phyloP scores from a whole-genome alignment of 2,113 vertebrate species.

The Perca schrenkii region DNA sequence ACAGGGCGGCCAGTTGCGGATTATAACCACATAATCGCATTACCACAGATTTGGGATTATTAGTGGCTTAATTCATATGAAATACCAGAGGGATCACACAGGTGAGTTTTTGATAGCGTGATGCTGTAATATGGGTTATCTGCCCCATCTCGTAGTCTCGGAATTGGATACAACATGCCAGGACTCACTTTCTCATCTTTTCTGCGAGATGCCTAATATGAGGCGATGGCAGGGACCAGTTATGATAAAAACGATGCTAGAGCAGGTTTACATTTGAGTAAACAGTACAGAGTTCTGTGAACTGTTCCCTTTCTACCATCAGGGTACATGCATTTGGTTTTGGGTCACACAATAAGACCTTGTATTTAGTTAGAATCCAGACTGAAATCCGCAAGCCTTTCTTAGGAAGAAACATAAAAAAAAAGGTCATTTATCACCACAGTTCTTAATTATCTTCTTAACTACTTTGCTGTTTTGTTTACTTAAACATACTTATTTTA shows the following conservation, averaged over 20 bases:
- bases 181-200: slow-evolving; percentile 20
- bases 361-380: background rate
- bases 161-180: slow-evolving; percentile 39
- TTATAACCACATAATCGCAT: slow-evolving; percentile 24
- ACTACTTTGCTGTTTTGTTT: background rate
- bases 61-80: slow-evolving; percentile 11
- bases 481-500: background rate
- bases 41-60: slow-evolving; percentile 13
- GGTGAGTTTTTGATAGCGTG: background rate
- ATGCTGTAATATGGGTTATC: background rate
- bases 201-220: background rate
- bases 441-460: background rate
- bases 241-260: background rate
- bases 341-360: background rate
- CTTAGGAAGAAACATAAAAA: too few species aligned
- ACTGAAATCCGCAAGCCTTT: background rate
- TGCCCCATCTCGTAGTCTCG: background rate
- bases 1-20: background rate
- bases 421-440: background rate
- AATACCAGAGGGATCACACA: background rate
- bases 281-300: slow-evolving; percentile 18
- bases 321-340: background rate
- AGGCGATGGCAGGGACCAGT: background rate
- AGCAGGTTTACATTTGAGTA: slow-evolving; percentile 3
- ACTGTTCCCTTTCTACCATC: slow-evolving; percentile 16